phyloP scores from a whole-genome alignment of 2,888 invertebrate genomes.

The Epistrophe eligans region DNA sequence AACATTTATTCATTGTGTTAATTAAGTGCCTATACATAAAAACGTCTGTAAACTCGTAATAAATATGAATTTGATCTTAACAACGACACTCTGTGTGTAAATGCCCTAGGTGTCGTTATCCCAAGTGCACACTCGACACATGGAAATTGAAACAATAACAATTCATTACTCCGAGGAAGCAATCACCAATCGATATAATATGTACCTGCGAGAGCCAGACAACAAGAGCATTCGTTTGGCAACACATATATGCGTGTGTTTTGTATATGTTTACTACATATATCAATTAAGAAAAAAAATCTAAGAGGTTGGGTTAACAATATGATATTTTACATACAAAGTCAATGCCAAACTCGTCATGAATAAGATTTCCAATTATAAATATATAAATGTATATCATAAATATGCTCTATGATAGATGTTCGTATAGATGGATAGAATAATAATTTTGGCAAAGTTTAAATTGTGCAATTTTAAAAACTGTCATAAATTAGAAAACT shows the following conservation, averaged over 20 bases:
- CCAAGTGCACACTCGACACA: slow-evolving; percentile 11
- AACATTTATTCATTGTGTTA: not conserved
- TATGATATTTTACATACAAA: not conserved
- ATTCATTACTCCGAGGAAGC: slow-evolving; percentile 7
- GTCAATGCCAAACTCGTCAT: slow-evolving; percentile 4
- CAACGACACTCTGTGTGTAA: not conserved
- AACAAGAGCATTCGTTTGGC: slow-evolving; percentile 25
- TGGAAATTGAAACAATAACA: slow-evolving; percentile 18
- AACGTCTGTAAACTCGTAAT: not conserved
- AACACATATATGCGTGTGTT: not conserved
- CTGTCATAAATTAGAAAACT: slow-evolving; percentile 17
- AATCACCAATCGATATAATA: slow-evolving; percentile 1
- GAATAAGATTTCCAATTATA: slow-evolving; percentile 13
- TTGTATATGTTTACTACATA: not conserved
- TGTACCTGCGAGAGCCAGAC: slow-evolving; percentile 14
- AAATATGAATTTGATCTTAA: slow-evolving; percentile 7
- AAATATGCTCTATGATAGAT: not conserved
- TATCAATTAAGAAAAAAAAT: slow-evolving; percentile 19
- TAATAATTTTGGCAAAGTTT: slow-evolving; percentile 7
- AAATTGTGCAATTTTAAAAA: slow-evolving; percentile 19
- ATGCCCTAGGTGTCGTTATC: slow-evolving; percentile 12
- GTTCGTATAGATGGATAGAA: too few relatives aligned
- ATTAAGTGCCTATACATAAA: not conserved
- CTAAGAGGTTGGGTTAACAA: not conserved
- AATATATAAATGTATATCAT: not conserved